phyloP scores from a whole-genome alignment of 2,113 vertebrate species.

The Coptodon bakossiorum region DNA sequence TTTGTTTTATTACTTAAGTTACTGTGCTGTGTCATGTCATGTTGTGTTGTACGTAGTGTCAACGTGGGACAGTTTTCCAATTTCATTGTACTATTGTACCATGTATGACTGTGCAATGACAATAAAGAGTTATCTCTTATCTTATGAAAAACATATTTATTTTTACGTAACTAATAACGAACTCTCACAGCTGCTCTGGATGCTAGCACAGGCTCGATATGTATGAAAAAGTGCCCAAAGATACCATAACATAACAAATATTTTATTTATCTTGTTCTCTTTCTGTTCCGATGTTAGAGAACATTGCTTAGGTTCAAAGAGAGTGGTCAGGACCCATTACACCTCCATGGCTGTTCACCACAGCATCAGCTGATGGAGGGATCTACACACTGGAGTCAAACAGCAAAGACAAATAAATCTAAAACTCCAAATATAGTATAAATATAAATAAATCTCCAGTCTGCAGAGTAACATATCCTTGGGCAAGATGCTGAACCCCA shows the following conservation, averaged over 20 bases:
- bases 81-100: background rate
- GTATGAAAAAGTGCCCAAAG: background rate
- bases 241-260: background rate
- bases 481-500: background rate
- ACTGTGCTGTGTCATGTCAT: background rate
- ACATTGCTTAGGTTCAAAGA: background rate
- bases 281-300: background rate
- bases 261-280: background rate
- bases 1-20: background rate
- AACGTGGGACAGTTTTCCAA: background rate
- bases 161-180: rapidly evolving
- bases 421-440: background rate
- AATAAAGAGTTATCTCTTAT: background rate
- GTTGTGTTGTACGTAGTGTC: background rate
- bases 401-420: background rate
- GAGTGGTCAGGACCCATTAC: background rate
- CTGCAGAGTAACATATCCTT: background rate
- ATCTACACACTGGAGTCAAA: too few species aligned
- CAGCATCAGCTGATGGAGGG: background rate
- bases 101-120: background rate
- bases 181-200: background rate
- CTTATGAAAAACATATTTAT: rapidly evolving
- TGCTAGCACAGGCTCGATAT: background rate
- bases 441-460: background rate
- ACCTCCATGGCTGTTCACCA: background rate